Conservation (phyloP, 64 coral and sea anemone genomes). For the Dendrophyllia cribrosa region DNA sequence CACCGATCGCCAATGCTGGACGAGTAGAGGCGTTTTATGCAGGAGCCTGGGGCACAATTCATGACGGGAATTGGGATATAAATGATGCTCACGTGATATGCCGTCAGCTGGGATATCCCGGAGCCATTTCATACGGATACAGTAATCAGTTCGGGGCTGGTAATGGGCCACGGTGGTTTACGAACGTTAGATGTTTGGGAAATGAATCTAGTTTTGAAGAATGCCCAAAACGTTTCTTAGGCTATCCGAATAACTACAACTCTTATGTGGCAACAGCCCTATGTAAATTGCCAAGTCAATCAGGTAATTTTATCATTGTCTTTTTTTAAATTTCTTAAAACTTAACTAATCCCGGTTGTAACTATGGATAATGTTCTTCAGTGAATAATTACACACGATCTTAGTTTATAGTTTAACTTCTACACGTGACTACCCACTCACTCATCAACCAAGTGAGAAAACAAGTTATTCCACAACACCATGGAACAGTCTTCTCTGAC, state of each 20-base stretch:
- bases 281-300: not conserved
- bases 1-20: slow-evolving; percentile 4
- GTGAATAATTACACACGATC: too few relatives aligned
- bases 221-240: not conserved
- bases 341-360: too few relatives aligned
- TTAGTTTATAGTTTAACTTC: too few relatives aligned
- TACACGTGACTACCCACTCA: too few relatives aligned
- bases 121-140: not conserved
- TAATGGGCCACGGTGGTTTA: not conserved
- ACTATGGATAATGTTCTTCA: too few relatives aligned
- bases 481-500: too few relatives aligned
- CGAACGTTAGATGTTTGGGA: slow-evolving; percentile 3
- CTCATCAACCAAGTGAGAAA: too few relatives aligned
- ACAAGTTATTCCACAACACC: too few relatives aligned
- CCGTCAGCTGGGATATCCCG: slow-evolving; percentile 24
- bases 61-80: not conserved
- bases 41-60: not conserved
- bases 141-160: slow-evolving; percentile 1
- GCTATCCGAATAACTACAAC: not conserved
- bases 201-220: slow-evolving; percentile 1
- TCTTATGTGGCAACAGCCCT: not conserved
- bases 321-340: too few relatives aligned
- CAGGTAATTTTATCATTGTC: not conserved
- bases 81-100: slow-evolving; percentile 3
- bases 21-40: slow-evolving; percentile 10